phyloP scores from a whole-genome alignment of 2,797 vertebrate species.

The Diplodus puntazzo region DNA sequence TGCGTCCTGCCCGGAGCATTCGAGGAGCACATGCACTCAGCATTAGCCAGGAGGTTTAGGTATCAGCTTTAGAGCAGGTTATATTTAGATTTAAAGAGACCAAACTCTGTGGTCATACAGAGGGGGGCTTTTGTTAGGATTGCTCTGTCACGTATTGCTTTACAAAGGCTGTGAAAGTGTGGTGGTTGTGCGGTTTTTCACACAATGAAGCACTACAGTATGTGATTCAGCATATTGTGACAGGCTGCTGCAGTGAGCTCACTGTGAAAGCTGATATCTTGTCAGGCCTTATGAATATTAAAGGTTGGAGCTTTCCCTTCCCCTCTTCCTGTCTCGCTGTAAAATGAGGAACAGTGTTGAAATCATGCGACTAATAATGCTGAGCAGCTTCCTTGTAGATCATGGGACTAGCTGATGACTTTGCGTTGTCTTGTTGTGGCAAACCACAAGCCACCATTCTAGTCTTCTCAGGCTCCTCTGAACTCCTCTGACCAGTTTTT shows the following conservation, averaged over 20 bases:
- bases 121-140: constrained; percentile 27
- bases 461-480: neutral
- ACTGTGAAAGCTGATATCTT: constrained; percentile 2
- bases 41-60: constrained; percentile 62
- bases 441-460: neutral
- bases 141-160: constrained; percentile 3
- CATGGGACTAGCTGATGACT: constrained; percentile 18
- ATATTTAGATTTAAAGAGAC: constrained; percentile 87
- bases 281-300: neutral
- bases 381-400: constrained; percentile 32
- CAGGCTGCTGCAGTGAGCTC: constrained; percentile 3
- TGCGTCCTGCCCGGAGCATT: neutral
- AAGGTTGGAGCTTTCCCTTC: neutral
- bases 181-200: neutral
- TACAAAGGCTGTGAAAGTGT: neutral
- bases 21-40: constrained; percentile 47
- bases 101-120: constrained; percentile 23
- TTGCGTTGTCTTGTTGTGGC: neutral
- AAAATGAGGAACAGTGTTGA: constrained; percentile 35
- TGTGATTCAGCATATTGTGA: constrained; percentile 38
- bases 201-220: neutral
- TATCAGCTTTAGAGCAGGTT: constrained; percentile 77
- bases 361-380: constrained; percentile 22
- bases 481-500: neutral
- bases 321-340: neutral